Base-by-base conservation (phyloP, 2,888 invertebrate species). In the Drosophila tripunctata region DNA sequence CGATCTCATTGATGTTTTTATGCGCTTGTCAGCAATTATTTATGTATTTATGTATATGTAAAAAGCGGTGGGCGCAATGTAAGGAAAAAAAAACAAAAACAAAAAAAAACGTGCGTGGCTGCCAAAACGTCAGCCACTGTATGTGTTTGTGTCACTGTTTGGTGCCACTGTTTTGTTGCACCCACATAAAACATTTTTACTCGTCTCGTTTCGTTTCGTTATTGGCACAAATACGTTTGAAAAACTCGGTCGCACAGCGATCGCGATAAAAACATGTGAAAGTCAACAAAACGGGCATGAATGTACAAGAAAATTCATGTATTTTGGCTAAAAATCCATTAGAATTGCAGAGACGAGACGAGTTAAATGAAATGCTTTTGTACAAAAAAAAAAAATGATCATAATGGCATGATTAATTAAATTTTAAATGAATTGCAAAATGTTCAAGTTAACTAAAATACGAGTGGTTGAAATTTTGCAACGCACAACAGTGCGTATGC, bases 171-270 rank as follows among this genome's bases (percentile, higher is more conserved):
- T 36, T 52, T 36, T 62, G 68, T 50, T 78, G 85, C 83, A 80
- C 81, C 86, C 86, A 84, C 80, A 80, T 80, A 65, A 67, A 71
- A 66, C 68, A 78, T 80, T 75, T 35, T 55, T 19, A 22, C 33
- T 35, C 8, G 6, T 17, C 70, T 22, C 44, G 27, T 22, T 54
- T 33, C 35, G 8, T 73, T 40, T 40, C 12, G n/a, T 36, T 73
- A 71, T 87, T 87, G 88, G 86, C 88, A 87, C 86, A 85, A 66
- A 82, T 78, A 61, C 72, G 67, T 67, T 66, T n/a, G n/a, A 40
- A 43, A 48, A 62, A 58, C 48, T 75, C 67, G 71, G 63, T 75
- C 57, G 64, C 48, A 62, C 60, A 19, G 41, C 60, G 70, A 78
- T 73, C 60, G 66, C 78, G 87, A 85, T 78, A 87, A 85, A 65